Evolutionary conservation across 2,113 vertebrate genomes (phyloP).

Genomic region (Petrocephalus zakoni): DNA sequence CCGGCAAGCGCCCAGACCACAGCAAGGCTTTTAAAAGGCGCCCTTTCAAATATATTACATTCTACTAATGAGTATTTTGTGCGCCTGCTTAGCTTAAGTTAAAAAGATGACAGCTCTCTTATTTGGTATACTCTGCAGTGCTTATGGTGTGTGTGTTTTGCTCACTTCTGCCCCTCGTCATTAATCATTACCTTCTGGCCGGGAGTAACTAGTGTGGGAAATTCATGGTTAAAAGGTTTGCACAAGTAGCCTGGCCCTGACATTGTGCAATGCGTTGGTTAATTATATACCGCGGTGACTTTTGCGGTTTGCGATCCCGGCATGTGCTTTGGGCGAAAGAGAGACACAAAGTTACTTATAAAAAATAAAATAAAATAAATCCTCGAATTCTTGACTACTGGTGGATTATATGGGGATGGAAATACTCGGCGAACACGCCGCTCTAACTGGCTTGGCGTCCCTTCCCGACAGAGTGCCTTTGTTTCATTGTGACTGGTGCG

Average conservation of each 20-base stretch:
- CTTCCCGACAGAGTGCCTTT: not conserved
- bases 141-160: not conserved
- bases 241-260: constrained; percentile 28
- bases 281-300: constrained; percentile 38
- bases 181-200: constrained; percentile 2
- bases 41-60: not conserved
- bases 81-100: not conserved
- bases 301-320: not conserved
- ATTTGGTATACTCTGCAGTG: not conserved
- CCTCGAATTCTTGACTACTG: not conserved
- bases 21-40: not conserved
- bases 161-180: not conserved
- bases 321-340: not conserved
- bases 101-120: not conserved
- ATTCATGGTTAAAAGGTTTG: constrained; percentile 17
- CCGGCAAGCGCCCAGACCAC: not conserved
- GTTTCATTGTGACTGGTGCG: not conserved
- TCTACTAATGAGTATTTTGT: not conserved
- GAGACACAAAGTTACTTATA: not conserved
- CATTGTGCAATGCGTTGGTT: constrained; percentile 54
- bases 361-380: too few species aligned
- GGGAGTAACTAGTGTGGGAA: not conserved
- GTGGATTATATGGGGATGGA: not conserved
- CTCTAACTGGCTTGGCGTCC: too few species aligned
- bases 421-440: not conserved